Conservation (phyloP, 2,888 invertebrate species). For the Apoda limacodes region DNA sequence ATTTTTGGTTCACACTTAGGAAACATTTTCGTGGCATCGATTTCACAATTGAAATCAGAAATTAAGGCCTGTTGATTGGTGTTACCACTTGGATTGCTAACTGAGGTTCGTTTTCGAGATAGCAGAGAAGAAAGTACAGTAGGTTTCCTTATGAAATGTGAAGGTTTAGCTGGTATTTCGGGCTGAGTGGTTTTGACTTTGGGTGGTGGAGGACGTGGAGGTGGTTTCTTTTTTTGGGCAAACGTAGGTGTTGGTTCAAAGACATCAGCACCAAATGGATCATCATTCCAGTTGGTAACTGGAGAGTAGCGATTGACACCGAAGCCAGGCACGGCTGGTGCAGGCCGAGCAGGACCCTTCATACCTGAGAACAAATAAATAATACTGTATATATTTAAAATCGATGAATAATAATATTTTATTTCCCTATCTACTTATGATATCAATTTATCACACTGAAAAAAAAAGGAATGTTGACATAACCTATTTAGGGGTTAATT, state of each 20-base stretch:
- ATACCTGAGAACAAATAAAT: constrained; percentile 58
- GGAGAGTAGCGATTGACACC: constrained; percentile 58
- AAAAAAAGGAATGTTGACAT: no score
- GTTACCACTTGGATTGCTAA: constrained; percentile 24
- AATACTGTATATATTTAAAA: constrained; percentile 15
- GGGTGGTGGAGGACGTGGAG: constrained; percentile 79
- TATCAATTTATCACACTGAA: no score
- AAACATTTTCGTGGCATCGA: constrained; percentile 49
- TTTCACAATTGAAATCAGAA: constrained; percentile 35
- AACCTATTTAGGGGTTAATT: no score
- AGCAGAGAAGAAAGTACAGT: constrained; percentile 54
- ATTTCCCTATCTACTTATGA: no score
- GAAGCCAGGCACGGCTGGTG: constrained; percentile 62
- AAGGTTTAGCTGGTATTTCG: constrained; percentile 59
- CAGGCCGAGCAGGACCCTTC: constrained; percentile 72
- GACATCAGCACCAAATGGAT: constrained; percentile 59
- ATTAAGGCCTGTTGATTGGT: constrained; percentile 27
- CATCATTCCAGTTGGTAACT: constrained; percentile 67
- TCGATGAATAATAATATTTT: no score
- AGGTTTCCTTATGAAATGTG: constrained; percentile 62
- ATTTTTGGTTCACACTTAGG: constrained; percentile 58
- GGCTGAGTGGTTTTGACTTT: constrained; percentile 51
- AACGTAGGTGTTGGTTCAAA: constrained; percentile 55
- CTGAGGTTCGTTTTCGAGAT: constrained; percentile 44
- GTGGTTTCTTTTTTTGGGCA: constrained; percentile 75